Evolutionary conservation across 2,888 invertebrate species (phyloP).

Genomic region (Luffia ferchaultella): DNA sequence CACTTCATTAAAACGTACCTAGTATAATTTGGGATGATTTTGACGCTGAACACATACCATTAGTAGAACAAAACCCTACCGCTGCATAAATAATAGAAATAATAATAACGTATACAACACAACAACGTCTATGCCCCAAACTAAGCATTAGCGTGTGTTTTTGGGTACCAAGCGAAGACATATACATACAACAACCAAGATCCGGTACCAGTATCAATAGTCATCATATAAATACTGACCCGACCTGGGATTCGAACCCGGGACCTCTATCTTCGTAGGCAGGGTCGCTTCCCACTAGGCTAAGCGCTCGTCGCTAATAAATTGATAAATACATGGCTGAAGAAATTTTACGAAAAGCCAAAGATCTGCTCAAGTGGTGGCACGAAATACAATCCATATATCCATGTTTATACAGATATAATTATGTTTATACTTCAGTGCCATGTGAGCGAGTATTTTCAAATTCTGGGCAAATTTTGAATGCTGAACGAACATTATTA

Average conservation of each 20-base stretch:
- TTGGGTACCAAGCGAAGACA: no score
- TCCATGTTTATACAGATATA: background rate
- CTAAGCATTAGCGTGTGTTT: no score
- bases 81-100: slow-evolving; percentile 16
- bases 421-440: background rate
- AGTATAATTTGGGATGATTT: background rate
- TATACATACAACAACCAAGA: no score
- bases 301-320: no score
- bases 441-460: background rate
- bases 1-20: background rate
- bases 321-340: slow-evolving; percentile 15
- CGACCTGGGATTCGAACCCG: no score
- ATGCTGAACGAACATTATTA: background rate
- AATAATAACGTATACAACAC: no score
- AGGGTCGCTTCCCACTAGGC: no score
- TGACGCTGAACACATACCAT: background rate
- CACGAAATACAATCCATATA: background rate
- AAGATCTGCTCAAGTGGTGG: slow-evolving; percentile 9
- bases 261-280: no score
- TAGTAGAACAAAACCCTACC: slow-evolving; percentile 5
- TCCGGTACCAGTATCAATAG: no score
- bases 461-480: background rate
- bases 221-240: no score
- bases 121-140: no score
- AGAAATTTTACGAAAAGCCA: slow-evolving; percentile 8